Evolutionary conservation across 2,797 vertebrate genomes (phyloP), one percentile per base, ranked within the genome.

Genomic region (Mormyrops attenuatus): DNA sequence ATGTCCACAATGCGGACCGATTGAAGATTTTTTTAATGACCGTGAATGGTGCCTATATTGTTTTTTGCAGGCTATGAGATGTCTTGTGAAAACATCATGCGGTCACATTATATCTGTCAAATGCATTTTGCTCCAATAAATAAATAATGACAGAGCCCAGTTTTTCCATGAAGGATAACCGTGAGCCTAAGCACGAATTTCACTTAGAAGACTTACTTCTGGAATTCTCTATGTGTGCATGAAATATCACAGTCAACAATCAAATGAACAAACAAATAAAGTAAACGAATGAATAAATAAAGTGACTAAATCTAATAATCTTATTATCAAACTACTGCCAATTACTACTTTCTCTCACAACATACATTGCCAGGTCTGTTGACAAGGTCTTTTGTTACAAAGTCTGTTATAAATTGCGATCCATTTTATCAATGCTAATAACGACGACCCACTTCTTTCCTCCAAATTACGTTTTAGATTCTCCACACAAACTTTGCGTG

Each of bases 51-150:
- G 20, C 22, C 47, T 50, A 50, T 85, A 50, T 85, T 49, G 7
- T 85, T 30, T 85, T 85, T 49, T 13, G 47, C 20, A 22, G 3
- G 22, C n/a, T 85, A 26, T 22, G 41, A 30, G 47, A 85, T n/a
- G 44, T 50, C 13, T 47, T 85, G 41, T 85, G 3, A 26, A 22
- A 38, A 57, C 52, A 87, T 44, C 5, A 60, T 17, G 53, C 30
- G 13, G 50, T 5, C 49, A 86, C 30, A 86, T 52, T 15, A 41
- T 41, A 87, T 57, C 85, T 87, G 85, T 87, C 85, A 87, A 87
- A 87, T 87, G 85, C 85, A 57, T n/a, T 87, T 87, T 87, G 50
- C 15, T 57, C 30, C 13, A 60, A 85, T 13, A 85, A 85, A n/a
- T 26, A 85, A 57, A 11, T 60, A 57, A 87, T 30, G 3, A 15